Percentiles rank a stretch among this genome's conserved stretches.
phyloP scores from a whole-genome alignment of 2,888 invertebrate genomes.

The Cordilura impudica region DNA sequence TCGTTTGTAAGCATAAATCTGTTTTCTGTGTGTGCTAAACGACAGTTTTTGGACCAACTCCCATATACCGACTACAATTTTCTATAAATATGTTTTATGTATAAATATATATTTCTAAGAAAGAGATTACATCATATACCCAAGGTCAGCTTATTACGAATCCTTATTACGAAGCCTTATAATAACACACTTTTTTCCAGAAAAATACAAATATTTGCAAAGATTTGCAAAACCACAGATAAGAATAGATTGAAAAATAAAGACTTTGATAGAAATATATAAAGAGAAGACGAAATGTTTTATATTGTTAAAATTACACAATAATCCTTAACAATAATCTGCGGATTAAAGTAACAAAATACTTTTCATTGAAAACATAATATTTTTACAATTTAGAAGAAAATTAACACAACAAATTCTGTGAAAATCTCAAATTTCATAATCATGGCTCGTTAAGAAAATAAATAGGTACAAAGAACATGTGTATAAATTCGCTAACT shows the following conservation, averaged over 20 bases:
- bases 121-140: slow-evolving; percentile 5
- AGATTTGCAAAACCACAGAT: background rate
- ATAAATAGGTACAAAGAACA: background rate
- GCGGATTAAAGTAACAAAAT: background rate
- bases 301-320: slow-evolving; percentile 12
- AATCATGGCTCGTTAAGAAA: background rate
- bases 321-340: slow-evolving; percentile 24
- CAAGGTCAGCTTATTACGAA: background rate
- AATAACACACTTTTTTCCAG: background rate
- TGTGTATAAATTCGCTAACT: background rate
- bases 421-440: background rate
- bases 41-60: no score
- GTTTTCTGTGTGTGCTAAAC: no score
- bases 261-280: background rate
- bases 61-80: no score
- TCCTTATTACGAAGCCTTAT: background rate
- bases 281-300: background rate
- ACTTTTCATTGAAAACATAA: background rate
- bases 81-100: no score
- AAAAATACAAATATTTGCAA: background rate
- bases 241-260: background rate
- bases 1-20: no score
- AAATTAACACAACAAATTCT: background rate
- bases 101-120: no score
- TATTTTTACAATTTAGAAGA: background rate